Conservation (phyloP, 2,888 invertebrate species). For the Coenonympha glycerion region DNA sequence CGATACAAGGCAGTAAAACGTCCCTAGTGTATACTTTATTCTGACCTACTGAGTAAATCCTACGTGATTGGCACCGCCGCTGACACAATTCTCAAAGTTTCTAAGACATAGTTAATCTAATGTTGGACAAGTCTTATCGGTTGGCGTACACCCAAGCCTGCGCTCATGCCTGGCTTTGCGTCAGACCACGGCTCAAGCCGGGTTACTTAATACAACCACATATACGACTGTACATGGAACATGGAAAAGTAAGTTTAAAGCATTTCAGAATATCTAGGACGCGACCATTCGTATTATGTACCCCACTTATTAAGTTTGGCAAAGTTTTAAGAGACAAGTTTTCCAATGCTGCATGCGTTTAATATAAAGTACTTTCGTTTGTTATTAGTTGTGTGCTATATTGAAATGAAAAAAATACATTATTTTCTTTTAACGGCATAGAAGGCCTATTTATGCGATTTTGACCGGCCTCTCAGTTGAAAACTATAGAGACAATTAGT, state of each 20-base stretch:
- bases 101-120: slow-evolving; percentile 45
- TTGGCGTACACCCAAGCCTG: slow-evolving; percentile 36
- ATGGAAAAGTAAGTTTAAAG: slow-evolving; percentile 1
- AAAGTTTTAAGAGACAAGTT: neutral
- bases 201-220: slow-evolving; percentile 45
- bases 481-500: no score
- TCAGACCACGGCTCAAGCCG: slow-evolving; percentile 45
- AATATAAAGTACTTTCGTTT: no score
- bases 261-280: neutral
- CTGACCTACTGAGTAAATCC: slow-evolving; percentile 4
- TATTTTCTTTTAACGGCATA: no score
- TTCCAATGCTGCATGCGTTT: no score
- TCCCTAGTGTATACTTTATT: neutral
- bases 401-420: no score
- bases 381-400: no score
- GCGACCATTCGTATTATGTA: neutral
- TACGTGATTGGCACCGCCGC: slow-evolving; percentile 7
- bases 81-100: slow-evolving; percentile 26
- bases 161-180: slow-evolving; percentile 31
- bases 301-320: neutral
- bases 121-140: slow-evolving; percentile 38
- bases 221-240: neutral
- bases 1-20: no score
- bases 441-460: no score
- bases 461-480: no score